Base-by-base conservation (phyloP, 2,113 vertebrate genomes). In the Bos indicus region DNA sequence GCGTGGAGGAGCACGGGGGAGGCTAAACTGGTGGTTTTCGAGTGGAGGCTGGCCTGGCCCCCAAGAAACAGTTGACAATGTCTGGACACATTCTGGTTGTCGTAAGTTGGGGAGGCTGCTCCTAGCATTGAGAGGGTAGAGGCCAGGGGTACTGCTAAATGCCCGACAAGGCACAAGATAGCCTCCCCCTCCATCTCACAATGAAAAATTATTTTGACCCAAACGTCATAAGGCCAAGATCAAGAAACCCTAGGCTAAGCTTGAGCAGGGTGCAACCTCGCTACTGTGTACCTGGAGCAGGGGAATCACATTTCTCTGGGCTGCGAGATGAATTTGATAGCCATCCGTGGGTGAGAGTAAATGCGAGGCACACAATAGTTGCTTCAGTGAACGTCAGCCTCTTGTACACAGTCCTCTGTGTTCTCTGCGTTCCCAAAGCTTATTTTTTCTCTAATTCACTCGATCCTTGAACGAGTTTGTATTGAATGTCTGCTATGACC, bases 361-460 rank as follows among this genome's bases (percentile, higher is more conserved):
- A 43, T 4, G 54, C 4, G 13, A 78, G 6, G 67, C 16, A 19
- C 19, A n/a, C 12, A 46, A 74, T 25, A 88, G 57, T 25, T 21
- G 5, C 62, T 36, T 23, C n/a, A 0, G 1, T 48, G 40, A 82
- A n/a, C 2, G 2, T 16, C 12, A 59, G 12, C 19, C n/a, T 62
- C 46, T 51, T 54, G 3, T 21, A 1, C 6, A 6, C 19, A 26
- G 16, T 62, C 59, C 9, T 54, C 11, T 40, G 40, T 74, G 15
- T 40, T 17, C 60, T 86, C 78, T 0, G 3, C 28, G 17, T 23
- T 52, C 57, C 74, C 36, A 33, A 71, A 84, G 54, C 40, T 67
- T 64, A 33, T 14, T 88, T 36, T 84, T 30, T 52, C 80, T 74
- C 67, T 40, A 40, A 74, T 56, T 89, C 64, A 88, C 16, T 88